Evolutionary conservation across 1,140 invertebrate species (phyloP).

Genomic region (Hylaeus volcanicus): DNA sequence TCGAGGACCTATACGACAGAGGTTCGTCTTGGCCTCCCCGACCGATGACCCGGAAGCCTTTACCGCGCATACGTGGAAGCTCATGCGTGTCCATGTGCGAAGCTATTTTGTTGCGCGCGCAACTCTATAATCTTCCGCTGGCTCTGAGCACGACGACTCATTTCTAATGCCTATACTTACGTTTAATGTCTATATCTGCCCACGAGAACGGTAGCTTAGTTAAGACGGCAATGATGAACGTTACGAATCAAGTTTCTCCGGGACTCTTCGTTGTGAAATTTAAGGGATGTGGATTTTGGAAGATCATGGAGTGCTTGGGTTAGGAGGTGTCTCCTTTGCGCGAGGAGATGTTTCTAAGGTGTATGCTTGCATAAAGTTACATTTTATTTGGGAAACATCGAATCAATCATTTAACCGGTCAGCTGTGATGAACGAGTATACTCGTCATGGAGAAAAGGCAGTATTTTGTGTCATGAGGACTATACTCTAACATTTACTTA

Average conservation of each 20-base stretch:
- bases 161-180: constrained; percentile 44
- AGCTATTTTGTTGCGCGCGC: constrained; percentile 50
- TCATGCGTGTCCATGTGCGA: constrained; percentile 30
- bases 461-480: too few species aligned
- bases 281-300: too few species aligned
- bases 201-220: constrained; percentile 16
- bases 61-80: constrained; percentile 36
- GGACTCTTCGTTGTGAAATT: neutral
- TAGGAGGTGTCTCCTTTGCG: too few species aligned
- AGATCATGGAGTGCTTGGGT: too few species aligned
- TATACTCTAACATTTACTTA: too few species aligned
- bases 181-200: constrained; percentile 47
- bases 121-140: constrained; percentile 50
- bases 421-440: too few species aligned
- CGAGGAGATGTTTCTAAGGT: too few species aligned
- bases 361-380: too few species aligned
- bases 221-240: neutral
- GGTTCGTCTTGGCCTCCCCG: constrained; percentile 39
- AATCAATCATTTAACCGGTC: too few species aligned
- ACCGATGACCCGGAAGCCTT: constrained; percentile 65
- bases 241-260: neutral
- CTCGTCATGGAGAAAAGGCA: too few species aligned
- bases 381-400: too few species aligned
- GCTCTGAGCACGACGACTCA: constrained; percentile 28
- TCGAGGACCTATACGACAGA: constrained; percentile 37